These are phyloP conservation scores for Montipora efflorescens DNA, from an alignment of 64 coral and sea anemone genomes.

Conservation along the genomic window DNA sequence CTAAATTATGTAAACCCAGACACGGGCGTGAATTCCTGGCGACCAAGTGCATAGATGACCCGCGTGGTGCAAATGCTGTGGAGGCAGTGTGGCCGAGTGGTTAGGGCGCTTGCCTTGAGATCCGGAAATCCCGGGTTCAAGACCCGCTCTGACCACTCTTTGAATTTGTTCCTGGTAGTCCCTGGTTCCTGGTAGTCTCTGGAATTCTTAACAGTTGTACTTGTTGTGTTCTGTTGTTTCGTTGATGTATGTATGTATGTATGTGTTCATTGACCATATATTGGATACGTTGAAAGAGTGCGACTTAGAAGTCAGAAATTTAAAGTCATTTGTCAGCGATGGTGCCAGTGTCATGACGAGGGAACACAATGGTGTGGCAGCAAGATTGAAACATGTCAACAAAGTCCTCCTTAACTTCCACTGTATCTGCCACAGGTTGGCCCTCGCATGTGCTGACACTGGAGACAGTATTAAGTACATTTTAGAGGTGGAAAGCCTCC, in stretches of 20 bases:
- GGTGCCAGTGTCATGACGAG: neutral
- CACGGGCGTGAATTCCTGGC: neutral
- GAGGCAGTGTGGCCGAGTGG: too few relatives aligned
- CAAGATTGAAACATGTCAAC: slow-evolving; percentile 61
- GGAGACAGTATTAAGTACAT: too few relatives aligned
- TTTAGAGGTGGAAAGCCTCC: too few relatives aligned
- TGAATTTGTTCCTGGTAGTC: too few relatives aligned
- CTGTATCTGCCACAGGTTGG: slow-evolving; percentile 71
- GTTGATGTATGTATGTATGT: too few relatives aligned
- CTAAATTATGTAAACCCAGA: slow-evolving; percentile 67
- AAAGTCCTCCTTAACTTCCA: slow-evolving; percentile 76
- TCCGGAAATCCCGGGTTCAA: too few relatives aligned
- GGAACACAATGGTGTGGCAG: slow-evolving; percentile 8
- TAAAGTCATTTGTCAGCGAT: slow-evolving; percentile 65
- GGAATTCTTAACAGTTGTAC: too few relatives aligned
- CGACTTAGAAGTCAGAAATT: slow-evolving; percentile 55
- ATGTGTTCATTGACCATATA: neutral
- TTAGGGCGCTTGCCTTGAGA: too few relatives aligned
- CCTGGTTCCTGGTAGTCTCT: too few relatives aligned
- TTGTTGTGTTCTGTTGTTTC: too few relatives aligned
- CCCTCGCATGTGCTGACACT: slow-evolving; percentile 36
- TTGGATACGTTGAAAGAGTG: neutral
- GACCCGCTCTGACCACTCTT: too few relatives aligned
- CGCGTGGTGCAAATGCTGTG: slow-evolving; percentile 67
- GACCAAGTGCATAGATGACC: slow-evolving; percentile 68